Percentiles rank a stretch among this genome's conserved stretches.
These are phyloP conservation scores for Caenorhabditis panamensis DNA, from an alignment of 2,888 invertebrate genomes.

Conservation along the genomic window DNA sequence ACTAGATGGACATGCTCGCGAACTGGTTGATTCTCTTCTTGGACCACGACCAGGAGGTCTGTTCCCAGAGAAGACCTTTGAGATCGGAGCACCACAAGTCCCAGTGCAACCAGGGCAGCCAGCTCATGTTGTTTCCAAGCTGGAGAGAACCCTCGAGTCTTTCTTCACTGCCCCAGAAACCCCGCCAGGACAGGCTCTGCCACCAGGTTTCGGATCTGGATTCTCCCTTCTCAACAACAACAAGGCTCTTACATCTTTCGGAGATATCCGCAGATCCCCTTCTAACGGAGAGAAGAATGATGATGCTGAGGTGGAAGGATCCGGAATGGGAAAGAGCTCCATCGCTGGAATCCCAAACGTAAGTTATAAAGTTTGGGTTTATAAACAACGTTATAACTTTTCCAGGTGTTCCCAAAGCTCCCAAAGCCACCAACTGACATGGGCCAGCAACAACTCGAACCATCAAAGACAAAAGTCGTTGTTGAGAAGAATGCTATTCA, in stretches of 20 bases:
- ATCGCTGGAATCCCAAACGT: conserved; percentile 81
- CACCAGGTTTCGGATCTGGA: conserved; percentile 80
- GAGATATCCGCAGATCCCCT: conserved; percentile 68
- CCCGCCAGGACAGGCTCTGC: conserved; percentile 69
- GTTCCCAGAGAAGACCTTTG: conserved; percentile 81
- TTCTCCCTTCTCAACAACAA: conserved; percentile 78
- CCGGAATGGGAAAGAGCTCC: conserved; percentile 76
- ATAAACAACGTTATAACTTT: neutral
- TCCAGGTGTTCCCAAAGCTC: conserved; percentile 78
- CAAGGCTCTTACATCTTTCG: conserved; percentile 73
- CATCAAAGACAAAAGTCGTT: conserved; percentile 22
- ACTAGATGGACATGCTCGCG: conserved; percentile 80
- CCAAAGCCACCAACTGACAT: conserved; percentile 75
- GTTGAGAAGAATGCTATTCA: conserved; percentile 45
- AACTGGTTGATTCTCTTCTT: conserved; percentile 79
- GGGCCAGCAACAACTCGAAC: conserved; percentile 16
- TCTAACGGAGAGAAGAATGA: conserved; percentile 48
- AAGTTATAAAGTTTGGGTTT: neutral
- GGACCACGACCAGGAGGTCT: conserved; percentile 81
- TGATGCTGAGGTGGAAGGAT: conserved; percentile 69
- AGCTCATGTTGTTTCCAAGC: conserved; percentile 69
- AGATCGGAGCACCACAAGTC: conserved; percentile 70
- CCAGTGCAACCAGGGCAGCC: conserved; percentile 59
- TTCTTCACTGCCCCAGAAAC: conserved; percentile 79
- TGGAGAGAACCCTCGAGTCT: conserved; percentile 78